These are phyloP conservation scores for Leucozona laternaria DNA, from an alignment of 2,888 invertebrate species.

Conservation along the genomic window DNA sequence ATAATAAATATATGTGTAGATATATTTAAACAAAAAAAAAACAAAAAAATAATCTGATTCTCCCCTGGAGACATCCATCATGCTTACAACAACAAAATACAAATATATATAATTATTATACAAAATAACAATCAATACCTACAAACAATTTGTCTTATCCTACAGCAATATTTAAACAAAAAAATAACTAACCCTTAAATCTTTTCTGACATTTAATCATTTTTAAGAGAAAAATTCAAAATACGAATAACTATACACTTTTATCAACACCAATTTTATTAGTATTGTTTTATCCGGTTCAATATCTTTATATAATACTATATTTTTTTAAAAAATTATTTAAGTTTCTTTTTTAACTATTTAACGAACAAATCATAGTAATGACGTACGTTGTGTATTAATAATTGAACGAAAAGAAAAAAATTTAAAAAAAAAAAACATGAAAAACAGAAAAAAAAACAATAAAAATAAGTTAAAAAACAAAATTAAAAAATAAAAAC, in stretches of 20 bases:
- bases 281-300: slow-evolving; percentile 31
- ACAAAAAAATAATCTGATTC: neutral
- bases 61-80: neutral
- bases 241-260: neutral
- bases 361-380: slow-evolving; percentile 53
- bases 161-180: slow-evolving; percentile 43
- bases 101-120: neutral
- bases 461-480: slow-evolving; percentile 21
- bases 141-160: slow-evolving; percentile 10
- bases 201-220: slow-evolving; percentile 8
- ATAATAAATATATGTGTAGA: neutral
- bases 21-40: neutral
- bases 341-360: slow-evolving; percentile 25
- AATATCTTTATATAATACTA: neutral
- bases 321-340: slow-evolving; percentile 15
- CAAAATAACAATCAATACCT: neutral
- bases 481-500: slow-evolving; percentile 40
- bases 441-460: neutral
- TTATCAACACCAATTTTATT: neutral
- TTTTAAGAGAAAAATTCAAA: neutral
- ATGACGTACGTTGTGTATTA: slow-evolving; percentile 46
- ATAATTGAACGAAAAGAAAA: slow-evolving; percentile 38
- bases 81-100: neutral
- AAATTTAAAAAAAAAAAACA: neutral
- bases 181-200: slow-evolving; percentile 42